Percentiles rank a stretch among this genome's conserved stretches.
Conservation (phyloP, 2,888 invertebrate species). For the Melolontha melolontha region DNA sequence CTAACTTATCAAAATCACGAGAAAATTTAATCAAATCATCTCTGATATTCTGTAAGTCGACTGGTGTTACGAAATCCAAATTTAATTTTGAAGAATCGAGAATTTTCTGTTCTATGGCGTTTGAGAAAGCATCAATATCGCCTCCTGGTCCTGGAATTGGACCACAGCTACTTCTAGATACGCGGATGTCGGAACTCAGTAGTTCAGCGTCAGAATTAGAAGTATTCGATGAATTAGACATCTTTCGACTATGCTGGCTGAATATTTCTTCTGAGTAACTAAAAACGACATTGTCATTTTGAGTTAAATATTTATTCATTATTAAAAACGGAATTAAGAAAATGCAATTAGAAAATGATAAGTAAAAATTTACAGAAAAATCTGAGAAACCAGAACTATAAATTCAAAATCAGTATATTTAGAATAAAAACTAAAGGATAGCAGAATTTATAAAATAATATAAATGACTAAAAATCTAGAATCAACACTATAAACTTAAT, state of each 20-base stretch:
- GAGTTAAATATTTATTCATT: too few relatives aligned
- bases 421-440: too few relatives aligned
- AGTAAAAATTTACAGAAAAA: too few relatives aligned
- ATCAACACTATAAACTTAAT: too few relatives aligned
- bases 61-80: slow-evolving; percentile 51
- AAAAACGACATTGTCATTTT: too few relatives aligned
- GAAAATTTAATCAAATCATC: slow-evolving; percentile 55
- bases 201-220: slow-evolving; percentile 62
- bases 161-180: neutral
- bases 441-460: too few relatives aligned
- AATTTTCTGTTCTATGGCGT: slow-evolving; percentile 16
- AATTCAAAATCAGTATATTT: too few relatives aligned
- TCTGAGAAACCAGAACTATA: too few relatives aligned
- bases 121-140: slow-evolving; percentile 49
- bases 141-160: slow-evolving; percentile 56
- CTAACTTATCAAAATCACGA: slow-evolving; percentile 51
- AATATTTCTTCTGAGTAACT: slow-evolving; percentile 77
- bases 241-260: slow-evolving; percentile 74
- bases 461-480: too few relatives aligned
- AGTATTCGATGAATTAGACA: slow-evolving; percentile 64
- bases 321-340: too few relatives aligned
- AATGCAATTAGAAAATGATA: too few relatives aligned
- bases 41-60: slow-evolving; percentile 57
- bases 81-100: slow-evolving; percentile 44
- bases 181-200: slow-evolving; percentile 12